Evolutionary conservation across 2,888 invertebrate species (phyloP), one percentile per base, ranked within the genome.

Genomic region (Melinaea menophilus): DNA sequence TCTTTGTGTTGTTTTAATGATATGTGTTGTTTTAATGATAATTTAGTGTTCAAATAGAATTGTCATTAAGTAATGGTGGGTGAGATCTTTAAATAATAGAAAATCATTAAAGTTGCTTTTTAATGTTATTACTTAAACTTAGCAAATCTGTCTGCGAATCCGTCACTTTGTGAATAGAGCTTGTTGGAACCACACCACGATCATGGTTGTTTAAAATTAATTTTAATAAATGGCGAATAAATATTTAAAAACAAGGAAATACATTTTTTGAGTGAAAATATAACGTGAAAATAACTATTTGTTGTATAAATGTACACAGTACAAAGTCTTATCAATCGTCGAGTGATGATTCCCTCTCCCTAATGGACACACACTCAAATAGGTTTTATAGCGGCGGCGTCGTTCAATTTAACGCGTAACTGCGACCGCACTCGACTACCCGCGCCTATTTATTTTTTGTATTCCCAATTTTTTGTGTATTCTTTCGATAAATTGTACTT

Each of bases 291-390:
- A 61, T 58, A 64, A 64, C 61, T 64, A 64, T 61, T 64, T 45
- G 55, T 59, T 61, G 55, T 22, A 47, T 33, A 47, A 58, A 58
- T 66, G 46, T 58, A 63, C 60, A 64, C 46, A 59, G 47, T 64
- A 66, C 64, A 64, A 66, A 62, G 62, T 72, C 70, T 73, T 75
- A 78, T 78, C 76, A 77, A 80, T 80, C 76, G 77, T 73, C 73
- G 69, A 73, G 69, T 75, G 76, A 78, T 75, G 79, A 75, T 76
- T 76, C 78, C 73, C 74, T 74, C 72, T 71, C 74, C 79, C 77
- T 85, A 87, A 88, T 86, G 86, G 86, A 75, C 84, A 82, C 82
- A 86, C 87, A 87, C 85, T 86, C 88, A 88, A 88, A 88, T 88
- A 88, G 82, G 79, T 85, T 87, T 87, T 85, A 88, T 85, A 79